Conservation (phyloP, 2,797 vertebrate genomes). For the Pseudopleuronectes americanus region DNA sequence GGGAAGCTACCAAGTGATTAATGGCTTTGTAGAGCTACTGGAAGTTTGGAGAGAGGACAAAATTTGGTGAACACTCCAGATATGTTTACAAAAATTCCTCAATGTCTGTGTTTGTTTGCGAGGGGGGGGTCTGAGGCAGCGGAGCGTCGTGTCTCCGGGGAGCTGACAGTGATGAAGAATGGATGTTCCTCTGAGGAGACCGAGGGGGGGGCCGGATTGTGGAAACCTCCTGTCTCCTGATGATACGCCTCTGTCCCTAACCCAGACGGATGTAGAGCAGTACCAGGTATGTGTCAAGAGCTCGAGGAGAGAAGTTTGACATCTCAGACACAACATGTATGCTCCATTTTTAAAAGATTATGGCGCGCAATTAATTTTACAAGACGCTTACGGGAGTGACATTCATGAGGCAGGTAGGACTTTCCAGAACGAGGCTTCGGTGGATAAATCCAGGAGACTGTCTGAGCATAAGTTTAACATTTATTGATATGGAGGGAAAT, state of each 20-base stretch:
- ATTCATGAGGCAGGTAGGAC: slow-evolving; percentile 49
- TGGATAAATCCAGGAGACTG: slow-evolving; percentile 50
- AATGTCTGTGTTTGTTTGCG: slow-evolving; percentile 79
- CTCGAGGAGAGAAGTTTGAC: slow-evolving; percentile 57
- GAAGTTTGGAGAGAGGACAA: slow-evolving; percentile 72
- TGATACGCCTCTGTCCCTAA: slow-evolving; percentile 70
- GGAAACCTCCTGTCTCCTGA: slow-evolving; percentile 76
- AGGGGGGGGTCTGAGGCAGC: slow-evolving; percentile 73
- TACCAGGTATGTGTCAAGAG: slow-evolving; percentile 79
- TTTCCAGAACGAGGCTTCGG: slow-evolving; percentile 49
- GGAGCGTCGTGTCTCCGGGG: slow-evolving; percentile 74
- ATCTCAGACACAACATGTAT: slow-evolving; percentile 71
- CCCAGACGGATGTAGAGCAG: slow-evolving; percentile 78
- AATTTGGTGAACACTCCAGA: slow-evolving; percentile 77
- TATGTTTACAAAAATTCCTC: slow-evolving; percentile 76
- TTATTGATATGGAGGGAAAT: slow-evolving; percentile 48
- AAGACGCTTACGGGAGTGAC: slow-evolving; percentile 59
- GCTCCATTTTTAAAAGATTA: slow-evolving; percentile 71
- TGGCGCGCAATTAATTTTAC: slow-evolving; percentile 60
- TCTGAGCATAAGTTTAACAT: slow-evolving; percentile 40
- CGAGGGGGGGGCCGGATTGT: slow-evolving; percentile 74
- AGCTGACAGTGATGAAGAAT: slow-evolving; percentile 82
- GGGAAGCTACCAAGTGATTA: slow-evolving; percentile 81
- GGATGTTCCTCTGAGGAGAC: slow-evolving; percentile 80
- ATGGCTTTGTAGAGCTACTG: slow-evolving; percentile 81